These are phyloP conservation scores for Patiria pectinifera DNA, from an alignment of 53 echinoderm and acorn worm genomes.

Conservation along the genomic window DNA sequence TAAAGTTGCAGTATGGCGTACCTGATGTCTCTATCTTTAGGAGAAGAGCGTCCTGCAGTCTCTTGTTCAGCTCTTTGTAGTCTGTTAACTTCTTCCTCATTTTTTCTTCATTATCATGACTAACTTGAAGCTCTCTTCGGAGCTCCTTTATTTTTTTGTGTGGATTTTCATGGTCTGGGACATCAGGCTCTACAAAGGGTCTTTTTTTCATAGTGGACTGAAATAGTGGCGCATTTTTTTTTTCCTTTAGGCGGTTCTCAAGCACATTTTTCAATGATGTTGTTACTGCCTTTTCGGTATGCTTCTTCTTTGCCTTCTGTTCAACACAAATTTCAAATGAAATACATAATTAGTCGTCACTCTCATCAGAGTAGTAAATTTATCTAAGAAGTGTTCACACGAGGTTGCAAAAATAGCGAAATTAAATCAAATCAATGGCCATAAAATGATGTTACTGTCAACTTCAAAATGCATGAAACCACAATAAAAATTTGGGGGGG, in stretches of 20 bases:
- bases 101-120: no score
- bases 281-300: constrained; percentile 5
- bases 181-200: neutral
- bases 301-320: constrained; percentile 22
- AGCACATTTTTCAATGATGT: constrained; percentile 14
- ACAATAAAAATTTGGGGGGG: no score
- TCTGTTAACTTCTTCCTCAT: constrained; percentile 13
- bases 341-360: neutral
- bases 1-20: no score
- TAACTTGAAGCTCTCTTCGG: neutral
- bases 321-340: constrained; percentile 15
- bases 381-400: no score
- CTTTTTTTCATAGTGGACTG: neutral
- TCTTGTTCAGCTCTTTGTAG: constrained; percentile 12
- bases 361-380: no score
- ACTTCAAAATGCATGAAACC: no score
- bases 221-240: constrained; percentile 5
- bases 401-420: no score
- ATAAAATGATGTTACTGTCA: no score
- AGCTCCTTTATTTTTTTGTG: constrained; percentile 17
- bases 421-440: no score
- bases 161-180: neutral
- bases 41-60: constrained; percentile 12
- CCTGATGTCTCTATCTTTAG: constrained; percentile 45
- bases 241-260: constrained; percentile 33